Evolutionary conservation across 2,113 vertebrate genomes (phyloP).

Genomic region (Mesocricetus auratus): DNA sequence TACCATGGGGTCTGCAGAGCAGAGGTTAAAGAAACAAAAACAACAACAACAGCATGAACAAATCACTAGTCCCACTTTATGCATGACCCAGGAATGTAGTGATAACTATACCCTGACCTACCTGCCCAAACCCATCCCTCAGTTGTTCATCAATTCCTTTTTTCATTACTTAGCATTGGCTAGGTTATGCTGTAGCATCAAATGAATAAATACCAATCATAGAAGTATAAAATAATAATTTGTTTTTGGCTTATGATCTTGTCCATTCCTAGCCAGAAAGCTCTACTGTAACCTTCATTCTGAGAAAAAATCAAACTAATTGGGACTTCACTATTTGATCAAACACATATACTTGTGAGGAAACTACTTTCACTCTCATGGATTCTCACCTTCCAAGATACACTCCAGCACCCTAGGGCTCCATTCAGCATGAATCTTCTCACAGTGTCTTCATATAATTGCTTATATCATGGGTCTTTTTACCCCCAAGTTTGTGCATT

Average conservation of each 20-base stretch:
- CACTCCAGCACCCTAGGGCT: neutral
- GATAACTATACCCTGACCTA: neutral
- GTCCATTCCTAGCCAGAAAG: neutral
- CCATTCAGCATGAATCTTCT: slow-evolving; percentile 31
- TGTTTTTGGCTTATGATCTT: slow-evolving; percentile 20
- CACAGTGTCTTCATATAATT: neutral
- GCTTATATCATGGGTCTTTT: neutral
- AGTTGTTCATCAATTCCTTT: neutral
- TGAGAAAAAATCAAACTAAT: neutral
- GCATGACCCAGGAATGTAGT: neutral
- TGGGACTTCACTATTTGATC: neutral
- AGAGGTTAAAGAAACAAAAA: neutral
- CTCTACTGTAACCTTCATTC: neutral
- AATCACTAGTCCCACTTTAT: neutral
- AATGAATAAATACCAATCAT: neutral
- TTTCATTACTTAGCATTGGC: neutral
- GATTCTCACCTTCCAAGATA: neutral
- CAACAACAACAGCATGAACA: neutral
- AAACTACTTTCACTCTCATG: neutral
- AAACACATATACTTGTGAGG: neutral
- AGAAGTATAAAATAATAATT: neutral
- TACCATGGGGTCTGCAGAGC: neutral
- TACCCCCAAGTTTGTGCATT: neutral
- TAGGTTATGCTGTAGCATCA: slow-evolving; percentile 5
- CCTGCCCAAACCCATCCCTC: neutral